These are phyloP conservation scores for Anolis apletophallus DNA, from an alignment of 2,797 vertebrate species.

Conservation along the genomic window DNA sequence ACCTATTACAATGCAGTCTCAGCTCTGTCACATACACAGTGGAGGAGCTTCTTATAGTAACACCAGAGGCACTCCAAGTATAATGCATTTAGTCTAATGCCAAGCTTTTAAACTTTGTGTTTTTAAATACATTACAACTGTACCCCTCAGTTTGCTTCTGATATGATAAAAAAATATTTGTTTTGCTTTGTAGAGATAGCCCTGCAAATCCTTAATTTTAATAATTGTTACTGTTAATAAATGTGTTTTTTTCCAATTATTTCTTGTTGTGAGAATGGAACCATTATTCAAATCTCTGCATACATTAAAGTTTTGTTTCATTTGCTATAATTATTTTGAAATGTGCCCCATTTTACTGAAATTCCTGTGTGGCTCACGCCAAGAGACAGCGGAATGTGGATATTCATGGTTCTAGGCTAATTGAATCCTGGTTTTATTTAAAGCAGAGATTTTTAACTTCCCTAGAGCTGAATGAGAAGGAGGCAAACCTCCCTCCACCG, in stretches of 20 bases:
- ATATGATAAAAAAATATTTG: no score
- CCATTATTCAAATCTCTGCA: slow-evolving; percentile 1
- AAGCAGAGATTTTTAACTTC: neutral
- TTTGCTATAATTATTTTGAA: slow-evolving; percentile 28
- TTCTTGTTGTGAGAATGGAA: slow-evolving; percentile 14
- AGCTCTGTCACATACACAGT: no score
- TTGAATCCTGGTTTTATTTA: neutral
- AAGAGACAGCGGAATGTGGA: neutral
- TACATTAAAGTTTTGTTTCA: slow-evolving; percentile 23
- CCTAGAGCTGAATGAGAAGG: no score
- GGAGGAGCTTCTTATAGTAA: no score
- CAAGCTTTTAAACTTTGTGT: no score
- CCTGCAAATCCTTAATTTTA: neutral
- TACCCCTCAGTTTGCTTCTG: no score
- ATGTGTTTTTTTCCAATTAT: neutral
- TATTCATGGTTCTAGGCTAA: neutral
- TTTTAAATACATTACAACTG: no score
- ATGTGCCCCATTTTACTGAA: slow-evolving; percentile 32
- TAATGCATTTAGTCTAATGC: no score
- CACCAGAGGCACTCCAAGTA: no score
- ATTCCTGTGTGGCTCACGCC: neutral
- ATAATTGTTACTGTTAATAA: slow-evolving; percentile 13
- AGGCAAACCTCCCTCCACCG: no score
- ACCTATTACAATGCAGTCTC: no score
- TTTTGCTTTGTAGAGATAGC: neutral